phyloP scores from a whole-genome alignment of 2,113 vertebrate genomes.

The Pavo muticus region DNA sequence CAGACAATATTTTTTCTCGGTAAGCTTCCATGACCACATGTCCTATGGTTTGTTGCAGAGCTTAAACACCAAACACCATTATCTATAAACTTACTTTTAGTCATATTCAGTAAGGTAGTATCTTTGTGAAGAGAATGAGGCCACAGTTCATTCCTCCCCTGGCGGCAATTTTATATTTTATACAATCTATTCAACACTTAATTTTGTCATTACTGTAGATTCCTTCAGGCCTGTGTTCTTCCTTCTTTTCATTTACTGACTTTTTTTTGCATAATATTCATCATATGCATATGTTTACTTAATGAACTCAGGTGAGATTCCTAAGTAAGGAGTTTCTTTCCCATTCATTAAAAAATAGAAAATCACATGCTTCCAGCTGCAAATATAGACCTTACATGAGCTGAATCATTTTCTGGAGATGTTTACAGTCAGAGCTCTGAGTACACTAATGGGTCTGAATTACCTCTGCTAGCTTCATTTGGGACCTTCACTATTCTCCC shows the following conservation, averaged over 20 bases:
- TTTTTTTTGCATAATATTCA: not conserved
- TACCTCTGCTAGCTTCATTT: not conserved
- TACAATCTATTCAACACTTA: not conserved
- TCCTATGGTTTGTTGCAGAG: not conserved
- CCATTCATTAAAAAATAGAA: too few species aligned
- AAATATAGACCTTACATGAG: not conserved
- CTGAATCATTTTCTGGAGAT: not conserved
- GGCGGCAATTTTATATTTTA: not conserved
- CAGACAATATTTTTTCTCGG: not conserved
- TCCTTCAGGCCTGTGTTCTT: not conserved
- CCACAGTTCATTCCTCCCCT: not conserved
- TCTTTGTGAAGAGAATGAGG: not conserved
- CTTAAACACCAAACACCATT: not conserved
- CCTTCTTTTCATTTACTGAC: not conserved
- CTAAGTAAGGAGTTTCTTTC: not conserved
- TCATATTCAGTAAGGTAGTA: not conserved
- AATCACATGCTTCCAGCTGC: not conserved
- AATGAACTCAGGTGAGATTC: not conserved
- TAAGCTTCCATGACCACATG: not conserved
- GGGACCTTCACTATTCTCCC: accelerated
- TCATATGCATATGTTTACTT: not conserved
- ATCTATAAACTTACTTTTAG: not conserved
- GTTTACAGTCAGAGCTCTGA: not conserved
- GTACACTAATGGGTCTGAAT: not conserved
- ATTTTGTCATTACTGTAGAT: not conserved